Evolutionary conservation across 1,140 invertebrate genomes (phyloP).

Genomic region (Aphis gossypii): DNA sequence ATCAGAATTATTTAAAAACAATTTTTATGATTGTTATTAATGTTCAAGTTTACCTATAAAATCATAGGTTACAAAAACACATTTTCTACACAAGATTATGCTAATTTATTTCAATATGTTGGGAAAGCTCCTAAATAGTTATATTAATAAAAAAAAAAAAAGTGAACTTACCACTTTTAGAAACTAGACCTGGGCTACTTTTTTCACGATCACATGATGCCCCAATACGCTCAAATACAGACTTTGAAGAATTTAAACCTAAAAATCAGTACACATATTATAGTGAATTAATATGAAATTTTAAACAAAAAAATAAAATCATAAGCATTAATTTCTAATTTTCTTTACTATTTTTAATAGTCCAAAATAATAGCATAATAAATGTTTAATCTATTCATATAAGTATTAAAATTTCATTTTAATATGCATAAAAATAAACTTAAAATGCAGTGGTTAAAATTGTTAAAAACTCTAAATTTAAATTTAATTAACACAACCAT

Average conservation of each 20-base stretch:
- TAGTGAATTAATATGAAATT: neutral
- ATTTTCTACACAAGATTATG: neutral
- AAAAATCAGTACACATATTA: neutral
- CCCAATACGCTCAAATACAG: conserved; percentile 53
- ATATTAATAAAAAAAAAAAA: neutral
- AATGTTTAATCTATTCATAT: neutral
- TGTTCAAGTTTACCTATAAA: neutral
- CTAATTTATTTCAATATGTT: neutral
- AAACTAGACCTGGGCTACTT: conserved; percentile 42
- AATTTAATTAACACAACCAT: too few species aligned
- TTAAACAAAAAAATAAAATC: neutral
- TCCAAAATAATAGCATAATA: neutral
- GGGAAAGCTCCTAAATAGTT: too few species aligned
- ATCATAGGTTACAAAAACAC: neutral
- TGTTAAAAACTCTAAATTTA: too few species aligned
- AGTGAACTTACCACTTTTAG: conserved; percentile 40
- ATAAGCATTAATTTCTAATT: neutral
- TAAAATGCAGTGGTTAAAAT: neutral
- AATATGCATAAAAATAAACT: neutral
- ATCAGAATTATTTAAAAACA: neutral
- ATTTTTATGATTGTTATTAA: neutral
- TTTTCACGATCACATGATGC: conserved; percentile 44
- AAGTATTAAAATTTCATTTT: neutral
- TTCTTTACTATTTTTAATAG: neutral
- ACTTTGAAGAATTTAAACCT: conserved; percentile 43